A percentile compares a stretch with the other conserved stretches of the same genome.
Evolutionary conservation across 2,888 invertebrate genomes (phyloP).

Genomic region (Phrixothrix hirtus): DNA sequence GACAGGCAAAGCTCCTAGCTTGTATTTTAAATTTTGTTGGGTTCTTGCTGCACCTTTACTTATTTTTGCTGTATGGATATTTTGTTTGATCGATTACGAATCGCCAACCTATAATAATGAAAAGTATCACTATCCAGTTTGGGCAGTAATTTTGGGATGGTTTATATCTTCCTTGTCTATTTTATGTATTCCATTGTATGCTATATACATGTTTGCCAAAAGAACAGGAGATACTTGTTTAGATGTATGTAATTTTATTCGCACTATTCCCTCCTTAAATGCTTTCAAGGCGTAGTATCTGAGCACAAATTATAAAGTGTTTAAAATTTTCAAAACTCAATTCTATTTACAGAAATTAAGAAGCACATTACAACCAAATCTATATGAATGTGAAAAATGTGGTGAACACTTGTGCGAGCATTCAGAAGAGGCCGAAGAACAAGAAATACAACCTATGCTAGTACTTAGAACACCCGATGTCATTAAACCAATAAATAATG

Average conservation of each 20-base stretch:
- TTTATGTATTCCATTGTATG: constrained; percentile 83
- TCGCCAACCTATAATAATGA: constrained; percentile 84
- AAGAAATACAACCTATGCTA: constrained; percentile 37
- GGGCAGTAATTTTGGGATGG: constrained; percentile 89
- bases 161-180: constrained; percentile 80
- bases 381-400: constrained; percentile 75
- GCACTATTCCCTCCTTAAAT: background rate
- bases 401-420: constrained; percentile 79
- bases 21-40: constrained; percentile 88
- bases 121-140: constrained; percentile 75
- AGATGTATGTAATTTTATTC: constrained; percentile 63
- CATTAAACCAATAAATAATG: constrained; percentile 6
- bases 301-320: constrained; percentile 17
- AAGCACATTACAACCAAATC: constrained; percentile 73
- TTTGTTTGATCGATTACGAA: constrained; percentile 84
- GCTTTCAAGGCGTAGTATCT: too few relatives aligned
- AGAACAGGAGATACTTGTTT: constrained; percentile 71
- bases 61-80: constrained; percentile 84
- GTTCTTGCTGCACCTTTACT: constrained; percentile 77
- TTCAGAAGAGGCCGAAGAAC: constrained; percentile 49
- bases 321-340: constrained; percentile 2
- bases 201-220: constrained; percentile 70
- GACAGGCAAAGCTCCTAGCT: constrained; percentile 79
- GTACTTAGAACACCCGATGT: constrained; percentile 14
- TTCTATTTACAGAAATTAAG: constrained; percentile 69